Conservation (phyloP, 2,113 vertebrate species). For the Phalacrocorax pelagicus region DNA sequence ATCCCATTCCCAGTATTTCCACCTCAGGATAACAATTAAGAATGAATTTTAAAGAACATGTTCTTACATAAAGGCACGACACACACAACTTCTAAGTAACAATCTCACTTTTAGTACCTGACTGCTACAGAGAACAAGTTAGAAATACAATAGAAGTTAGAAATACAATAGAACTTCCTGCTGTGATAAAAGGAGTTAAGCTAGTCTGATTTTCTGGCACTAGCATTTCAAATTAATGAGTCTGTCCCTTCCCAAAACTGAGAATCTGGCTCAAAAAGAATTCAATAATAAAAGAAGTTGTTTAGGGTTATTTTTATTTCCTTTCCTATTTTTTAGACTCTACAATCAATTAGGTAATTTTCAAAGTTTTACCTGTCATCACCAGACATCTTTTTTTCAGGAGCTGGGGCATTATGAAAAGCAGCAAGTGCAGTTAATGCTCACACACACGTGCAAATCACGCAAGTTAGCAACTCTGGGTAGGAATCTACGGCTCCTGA, state of each 20-base stretch:
- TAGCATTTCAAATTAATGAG: not conserved
- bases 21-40: not conserved
- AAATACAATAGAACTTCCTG: not conserved
- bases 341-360: not conserved
- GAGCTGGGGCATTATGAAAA: not conserved
- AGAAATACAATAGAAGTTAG: not conserved
- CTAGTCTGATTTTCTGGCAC: not conserved
- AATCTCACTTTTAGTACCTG: not conserved
- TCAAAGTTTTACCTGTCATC: not conserved
- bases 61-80: not conserved
- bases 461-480: not conserved
- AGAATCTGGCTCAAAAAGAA: not conserved
- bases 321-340: not conserved
- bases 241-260: not conserved
- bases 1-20: not conserved
- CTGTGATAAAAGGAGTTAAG: not conserved
- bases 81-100: not conserved
- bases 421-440: not conserved
- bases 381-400: not conserved
- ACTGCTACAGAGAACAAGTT: not conserved
- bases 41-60: not conserved
- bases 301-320: not conserved
- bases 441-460: not conserved
- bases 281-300: not conserved
- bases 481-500: not conserved